phyloP scores from a whole-genome alignment of 2,113 vertebrate genomes.

The Neoarius graeffei region DNA sequence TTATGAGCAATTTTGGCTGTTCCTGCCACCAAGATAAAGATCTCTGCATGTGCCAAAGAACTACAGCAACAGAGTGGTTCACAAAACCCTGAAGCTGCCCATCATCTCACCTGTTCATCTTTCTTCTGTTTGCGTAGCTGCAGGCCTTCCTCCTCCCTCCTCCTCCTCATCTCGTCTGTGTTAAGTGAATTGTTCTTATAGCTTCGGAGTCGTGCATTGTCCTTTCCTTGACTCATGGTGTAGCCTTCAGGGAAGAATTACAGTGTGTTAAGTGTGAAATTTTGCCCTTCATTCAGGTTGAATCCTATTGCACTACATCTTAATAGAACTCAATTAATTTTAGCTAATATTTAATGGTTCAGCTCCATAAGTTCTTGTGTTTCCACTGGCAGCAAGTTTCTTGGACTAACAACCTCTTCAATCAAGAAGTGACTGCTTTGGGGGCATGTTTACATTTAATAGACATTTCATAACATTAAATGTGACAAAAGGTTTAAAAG shows the following conservation, averaged over 20 bases:
- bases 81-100: background rate
- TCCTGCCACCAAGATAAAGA: background rate
- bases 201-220: conserved; percentile 95
- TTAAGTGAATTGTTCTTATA: conserved; percentile 99
- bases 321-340: background rate
- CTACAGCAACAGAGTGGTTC: background rate
- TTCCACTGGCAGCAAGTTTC: background rate
- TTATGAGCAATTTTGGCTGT: background rate
- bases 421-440: background rate
- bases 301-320: background rate
- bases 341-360: background rate
- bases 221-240: conserved; percentile 94
- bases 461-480: background rate
- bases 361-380: background rate
- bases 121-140: conserved; percentile 97
- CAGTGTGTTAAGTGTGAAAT: background rate
- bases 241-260: conserved; percentile 66
- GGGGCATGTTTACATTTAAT: background rate
- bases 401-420: background rate
- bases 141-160: conserved; percentile 94
- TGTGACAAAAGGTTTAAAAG: background rate
- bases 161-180: conserved; percentile 94
- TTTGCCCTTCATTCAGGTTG: background rate
- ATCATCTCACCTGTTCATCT: conserved; percentile 87
- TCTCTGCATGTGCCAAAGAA: background rate